A percentile compares a stretch with the other conserved stretches of the same genome.
phyloP scores from a whole-genome alignment of 2,888 invertebrate species.

The Drosophila antonietae region DNA sequence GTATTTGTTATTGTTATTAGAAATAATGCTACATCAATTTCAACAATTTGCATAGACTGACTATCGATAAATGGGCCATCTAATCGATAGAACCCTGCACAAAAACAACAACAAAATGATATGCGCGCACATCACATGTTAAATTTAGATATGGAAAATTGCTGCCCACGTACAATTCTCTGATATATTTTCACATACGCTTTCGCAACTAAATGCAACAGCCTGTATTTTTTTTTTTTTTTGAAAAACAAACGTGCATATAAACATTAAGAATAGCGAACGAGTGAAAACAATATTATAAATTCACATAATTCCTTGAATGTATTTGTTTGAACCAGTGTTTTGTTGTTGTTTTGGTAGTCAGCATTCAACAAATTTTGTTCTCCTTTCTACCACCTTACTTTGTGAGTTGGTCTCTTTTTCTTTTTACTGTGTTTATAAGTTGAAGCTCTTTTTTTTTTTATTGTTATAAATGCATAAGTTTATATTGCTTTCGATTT shows the following conservation, averaged over 20 bases:
- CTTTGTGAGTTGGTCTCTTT: conserved; percentile 22
- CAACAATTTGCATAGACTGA: conserved; percentile 23
- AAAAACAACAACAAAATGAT: conserved; percentile 19
- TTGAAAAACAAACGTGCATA: conserved; percentile 11
- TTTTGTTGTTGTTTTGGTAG: conserved; percentile 42
- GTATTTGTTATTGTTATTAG: conserved; percentile 11
- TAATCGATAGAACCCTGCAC: conserved; percentile 37
- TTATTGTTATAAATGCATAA: conserved; percentile 41
- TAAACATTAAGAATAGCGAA: conserved; percentile 17
- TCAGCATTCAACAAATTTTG: conserved; percentile 64
- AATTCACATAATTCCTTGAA: conserved; percentile 14
- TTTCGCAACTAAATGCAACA: conserved; percentile 56
- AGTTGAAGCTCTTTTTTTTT: conserved; percentile 45
- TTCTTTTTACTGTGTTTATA: not conserved
- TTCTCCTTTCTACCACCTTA: conserved; percentile 53
- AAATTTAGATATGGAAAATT: conserved; percentile 61
- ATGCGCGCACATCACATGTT: conserved; percentile 54
- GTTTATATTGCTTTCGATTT: conserved; percentile 38
- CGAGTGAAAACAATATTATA: conserved; percentile 7
- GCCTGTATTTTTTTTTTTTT: conserved; percentile 14
- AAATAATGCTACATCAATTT: conserved; percentile 15
- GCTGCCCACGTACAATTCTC: conserved; percentile 49
- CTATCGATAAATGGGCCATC: conserved; percentile 33
- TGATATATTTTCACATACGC: conserved; percentile 52
- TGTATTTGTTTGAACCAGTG: conserved; percentile 46